Conservation (phyloP, 2,888 invertebrate species). For the Acronicta leporina region DNA sequence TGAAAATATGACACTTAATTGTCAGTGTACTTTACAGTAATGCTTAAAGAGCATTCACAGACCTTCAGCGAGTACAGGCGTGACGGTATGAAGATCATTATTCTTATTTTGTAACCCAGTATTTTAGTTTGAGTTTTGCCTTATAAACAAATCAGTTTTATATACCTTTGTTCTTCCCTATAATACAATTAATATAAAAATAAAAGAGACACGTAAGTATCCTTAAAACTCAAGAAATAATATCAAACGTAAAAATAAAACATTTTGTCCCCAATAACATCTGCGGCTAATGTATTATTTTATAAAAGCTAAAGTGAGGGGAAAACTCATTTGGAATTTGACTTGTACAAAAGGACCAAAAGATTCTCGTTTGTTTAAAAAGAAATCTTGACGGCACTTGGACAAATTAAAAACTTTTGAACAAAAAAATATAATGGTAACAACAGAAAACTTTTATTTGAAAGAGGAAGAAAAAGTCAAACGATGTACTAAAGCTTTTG, state of each 20-base stretch:
- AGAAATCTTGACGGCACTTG: constrained; percentile 59
- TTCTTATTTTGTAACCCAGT: no score
- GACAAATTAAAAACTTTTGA: constrained; percentile 59
- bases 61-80: no score
- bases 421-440: constrained; percentile 47
- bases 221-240: constrained; percentile 19
- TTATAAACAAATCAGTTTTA: no score
- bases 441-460: constrained; percentile 56
- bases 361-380: constrained; percentile 57
- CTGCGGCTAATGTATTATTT: constrained; percentile 55
- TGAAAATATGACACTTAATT: no score
- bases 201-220: constrained; percentile 9
- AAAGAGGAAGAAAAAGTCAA: constrained; percentile 50
- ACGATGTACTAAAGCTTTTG: constrained; percentile 51
- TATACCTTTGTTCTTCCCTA: no score
- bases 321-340: constrained; percentile 57
- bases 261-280: constrained; percentile 44
- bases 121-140: no score
- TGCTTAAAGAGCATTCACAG: no score
- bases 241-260: constrained; percentile 43
- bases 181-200: neutral
- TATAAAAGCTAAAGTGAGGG: constrained; percentile 51
- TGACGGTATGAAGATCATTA: no score
- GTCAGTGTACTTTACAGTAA: no score
- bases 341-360: constrained; percentile 50